Base-by-base conservation (phyloP, 2,113 vertebrate species). In the Siniperca knerii region DNA sequence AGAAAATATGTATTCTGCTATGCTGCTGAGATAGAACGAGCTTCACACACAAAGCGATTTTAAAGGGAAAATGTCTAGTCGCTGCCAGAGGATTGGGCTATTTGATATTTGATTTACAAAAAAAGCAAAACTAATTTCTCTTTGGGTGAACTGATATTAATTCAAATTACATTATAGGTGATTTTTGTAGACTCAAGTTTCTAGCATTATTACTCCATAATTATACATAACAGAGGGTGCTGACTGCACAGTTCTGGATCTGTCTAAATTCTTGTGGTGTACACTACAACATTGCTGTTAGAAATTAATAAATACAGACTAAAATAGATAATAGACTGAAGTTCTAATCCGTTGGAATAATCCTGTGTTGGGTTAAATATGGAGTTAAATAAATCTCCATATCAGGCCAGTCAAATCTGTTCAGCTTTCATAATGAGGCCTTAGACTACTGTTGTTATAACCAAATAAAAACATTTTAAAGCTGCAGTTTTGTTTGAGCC, bases 391-490 rank as follows among this genome's bases (percentile, higher is more conserved):
- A 42, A 55, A 67, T 77, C 40, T 25, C 37, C 37, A 57, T 57
- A 37, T 52, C 42, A 61, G 25, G 33, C 8, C 9, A 25, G 18
- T 69, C 13, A 55, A 25, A 75, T 68, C 12, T 75, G 57, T 70
- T 29, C 1, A 0, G 25, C 44, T 68, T 25, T 65, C 18, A 69
- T 42, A 82, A 79, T 58, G 52, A 60, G 8, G 67, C 8, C n/a
- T 75, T 72, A 75, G 21, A 58, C 35, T 16, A 16, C n/a, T 85
- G 61, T 20, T 74, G 57, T 52, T 83, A n/a, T 2, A 70, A 68
- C 23, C 23, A 67, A 67, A 81, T 11, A 66, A 68, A 75, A 76
- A 72, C 20, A 70, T 75, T 72, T 73, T 11, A 65, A 44, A 33
- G 72, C 40, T 29, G 55, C 25, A n/a, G 60, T 69, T 87, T 52